phyloP scores from a whole-genome alignment of 2,888 invertebrate genomes.

The Ceramica pisi region DNA sequence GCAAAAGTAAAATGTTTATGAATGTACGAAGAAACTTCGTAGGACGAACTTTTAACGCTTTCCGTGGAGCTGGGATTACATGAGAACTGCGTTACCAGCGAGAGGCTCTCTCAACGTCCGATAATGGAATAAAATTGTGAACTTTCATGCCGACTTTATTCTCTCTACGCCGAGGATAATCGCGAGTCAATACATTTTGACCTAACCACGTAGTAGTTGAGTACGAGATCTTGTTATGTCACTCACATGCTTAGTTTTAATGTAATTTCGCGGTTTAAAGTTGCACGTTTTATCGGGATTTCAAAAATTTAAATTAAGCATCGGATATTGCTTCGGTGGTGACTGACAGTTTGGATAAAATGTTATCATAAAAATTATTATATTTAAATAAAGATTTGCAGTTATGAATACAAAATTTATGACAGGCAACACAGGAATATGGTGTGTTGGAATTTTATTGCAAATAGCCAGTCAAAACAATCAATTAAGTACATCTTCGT shows the following conservation, averaged over 20 bases:
- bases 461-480: constrained; percentile 46
- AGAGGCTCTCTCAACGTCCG: constrained; percentile 73
- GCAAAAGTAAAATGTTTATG: constrained; percentile 87
- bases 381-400: not conserved
- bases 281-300: constrained; percentile 13
- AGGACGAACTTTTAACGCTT: constrained; percentile 81
- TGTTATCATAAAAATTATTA: not conserved
- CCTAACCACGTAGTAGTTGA: constrained; percentile 41
- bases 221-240: constrained; percentile 24
- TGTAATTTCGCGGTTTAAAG: constrained; percentile 16
- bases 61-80: constrained; percentile 84
- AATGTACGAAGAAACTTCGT: constrained; percentile 84
- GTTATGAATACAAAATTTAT: not conserved
- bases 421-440: constrained; percentile 11
- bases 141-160: constrained; percentile 77
- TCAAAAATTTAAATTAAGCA: constrained; percentile 20
- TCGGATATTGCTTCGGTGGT: not conserved
- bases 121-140: constrained; percentile 84
- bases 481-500: constrained; percentile 40
- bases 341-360: not conserved
- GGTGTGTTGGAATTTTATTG: constrained; percentile 15
- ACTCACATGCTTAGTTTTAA: constrained; percentile 23
- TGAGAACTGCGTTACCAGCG: constrained; percentile 86
- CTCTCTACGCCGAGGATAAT: constrained; percentile 62
- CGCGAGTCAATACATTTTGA: constrained; percentile 62